These are phyloP conservation scores for Aleiodes leptofemur DNA, from an alignment of 2,888 invertebrate genomes.

Conservation along the genomic window DNA sequence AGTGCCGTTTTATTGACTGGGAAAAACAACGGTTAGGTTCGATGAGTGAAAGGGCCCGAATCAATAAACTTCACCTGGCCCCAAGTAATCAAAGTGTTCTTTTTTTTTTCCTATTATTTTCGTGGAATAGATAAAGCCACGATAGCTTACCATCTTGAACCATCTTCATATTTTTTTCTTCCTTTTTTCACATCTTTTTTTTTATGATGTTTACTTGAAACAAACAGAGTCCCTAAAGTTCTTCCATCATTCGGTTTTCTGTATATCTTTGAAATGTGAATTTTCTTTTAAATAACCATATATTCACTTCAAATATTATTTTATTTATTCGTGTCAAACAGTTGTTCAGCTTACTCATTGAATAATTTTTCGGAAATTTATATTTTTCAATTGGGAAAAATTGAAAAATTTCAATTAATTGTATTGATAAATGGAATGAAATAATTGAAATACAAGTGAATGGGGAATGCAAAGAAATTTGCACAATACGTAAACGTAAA, in stretches of 20 bases:
- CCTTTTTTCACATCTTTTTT: slow-evolving; percentile 21
- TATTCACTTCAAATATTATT: slow-evolving; percentile 1
- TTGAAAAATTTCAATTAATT: too few species aligned
- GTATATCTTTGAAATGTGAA: neutral
- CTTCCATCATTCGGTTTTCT: neutral
- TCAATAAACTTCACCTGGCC: slow-evolving; percentile 36
- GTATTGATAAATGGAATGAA: too few species aligned
- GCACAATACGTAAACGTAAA: slow-evolving; percentile 5
- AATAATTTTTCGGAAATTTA: too few species aligned
- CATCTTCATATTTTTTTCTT: slow-evolving; percentile 19
- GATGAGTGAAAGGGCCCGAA: slow-evolving; percentile 39
- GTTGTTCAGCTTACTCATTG: neutral
- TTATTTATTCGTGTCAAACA: neutral
- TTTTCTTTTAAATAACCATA: neutral
- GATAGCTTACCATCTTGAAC: slow-evolving; percentile 36
- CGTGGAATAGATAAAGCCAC: slow-evolving; percentile 52
- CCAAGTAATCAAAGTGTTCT: slow-evolving; percentile 19
- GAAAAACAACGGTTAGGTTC: too few species aligned
- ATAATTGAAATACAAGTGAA: neutral
- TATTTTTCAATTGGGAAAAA: too few species aligned
- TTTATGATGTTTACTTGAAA: slow-evolving; percentile 47
- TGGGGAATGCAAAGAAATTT: neutral
- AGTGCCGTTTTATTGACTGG: too few species aligned
- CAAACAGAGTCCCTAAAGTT: slow-evolving; percentile 52
- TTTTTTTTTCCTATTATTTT: slow-evolving; percentile 39